phyloP scores from a whole-genome alignment of 1,140 invertebrate species.

The Zaprionus davidi region DNA sequence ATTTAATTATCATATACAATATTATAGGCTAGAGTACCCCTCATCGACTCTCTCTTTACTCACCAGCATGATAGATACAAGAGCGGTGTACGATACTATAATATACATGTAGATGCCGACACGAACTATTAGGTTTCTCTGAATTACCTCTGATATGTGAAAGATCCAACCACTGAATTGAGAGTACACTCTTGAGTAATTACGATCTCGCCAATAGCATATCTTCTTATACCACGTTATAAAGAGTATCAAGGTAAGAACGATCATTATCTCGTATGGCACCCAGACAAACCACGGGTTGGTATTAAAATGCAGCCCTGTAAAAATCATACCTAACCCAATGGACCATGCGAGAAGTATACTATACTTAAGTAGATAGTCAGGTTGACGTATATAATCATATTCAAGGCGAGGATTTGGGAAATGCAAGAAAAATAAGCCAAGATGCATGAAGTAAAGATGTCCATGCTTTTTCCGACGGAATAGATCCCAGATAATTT shows the following conservation, averaged over 20 bases:
- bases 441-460: constrained; percentile 17
- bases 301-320: constrained; percentile 10
- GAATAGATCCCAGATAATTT: not conserved
- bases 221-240: constrained; percentile 82
- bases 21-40: not conserved
- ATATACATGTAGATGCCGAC: constrained; percentile 40
- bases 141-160: constrained; percentile 32
- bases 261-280: not conserved
- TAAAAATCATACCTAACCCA: constrained; percentile 28
- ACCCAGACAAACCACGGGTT: accelerated
- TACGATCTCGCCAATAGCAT: constrained; percentile 85
- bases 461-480: constrained; percentile 1
- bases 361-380: constrained; percentile 75
- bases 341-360: constrained; percentile 54
- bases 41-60: constrained; percentile 30
- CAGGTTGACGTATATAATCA: constrained; percentile 64
- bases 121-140: constrained; percentile 36
- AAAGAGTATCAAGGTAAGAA: constrained; percentile 68
- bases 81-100: constrained; percentile 86
- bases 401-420: constrained; percentile 60
- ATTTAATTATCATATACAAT: too few relatives aligned
- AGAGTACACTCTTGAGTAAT: constrained; percentile 81
- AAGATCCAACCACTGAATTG: constrained; percentile 87
- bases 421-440: constrained; percentile 52
- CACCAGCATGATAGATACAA: constrained; percentile 88